These are phyloP conservation scores for Phyllostomus hastatus DNA, from an alignment of 2,113 vertebrate genomes.

Conservation along the genomic window DNA sequence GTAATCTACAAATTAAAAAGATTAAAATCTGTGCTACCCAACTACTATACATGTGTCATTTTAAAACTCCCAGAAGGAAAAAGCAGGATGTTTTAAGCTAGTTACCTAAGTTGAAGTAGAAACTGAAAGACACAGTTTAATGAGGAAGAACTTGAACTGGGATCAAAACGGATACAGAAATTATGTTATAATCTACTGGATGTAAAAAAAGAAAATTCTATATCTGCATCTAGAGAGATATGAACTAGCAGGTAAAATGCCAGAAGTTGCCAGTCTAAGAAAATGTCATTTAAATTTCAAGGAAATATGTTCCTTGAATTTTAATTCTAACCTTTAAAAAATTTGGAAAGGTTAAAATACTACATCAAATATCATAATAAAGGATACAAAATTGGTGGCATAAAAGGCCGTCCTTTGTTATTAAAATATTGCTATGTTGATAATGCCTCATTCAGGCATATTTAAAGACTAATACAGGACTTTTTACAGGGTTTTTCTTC, in stretches of 20 bases:
- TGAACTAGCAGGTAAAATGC: conserved; percentile 54
- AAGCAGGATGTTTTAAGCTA: conserved; percentile 38
- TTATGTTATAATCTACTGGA: background rate
- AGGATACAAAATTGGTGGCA: conserved; percentile 54
- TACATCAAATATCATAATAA: conserved; percentile 61
- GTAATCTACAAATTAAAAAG: background rate
- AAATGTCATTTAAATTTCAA: conserved; percentile 69
- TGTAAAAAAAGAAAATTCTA: background rate
- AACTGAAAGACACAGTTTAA: conserved; percentile 24
- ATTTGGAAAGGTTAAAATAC: conserved; percentile 68
- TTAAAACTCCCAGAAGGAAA: conserved; percentile 31
- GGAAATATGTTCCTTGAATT: conserved; percentile 56
- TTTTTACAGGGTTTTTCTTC: background rate
- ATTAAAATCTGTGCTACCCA: conserved; percentile 9
- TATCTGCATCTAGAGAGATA: conserved; percentile 52
- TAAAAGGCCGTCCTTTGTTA: conserved; percentile 54
- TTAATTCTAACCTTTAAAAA: conserved; percentile 73
- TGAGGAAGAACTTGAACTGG: background rate
- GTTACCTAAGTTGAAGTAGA: background rate
- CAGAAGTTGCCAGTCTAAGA: conserved; percentile 41
- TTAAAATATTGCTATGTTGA: conserved; percentile 16
- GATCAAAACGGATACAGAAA: background rate
- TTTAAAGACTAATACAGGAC: background rate
- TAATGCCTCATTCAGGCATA: conserved; percentile 18
- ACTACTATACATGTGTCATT: background rate